Evolutionary conservation across 2,888 invertebrate genomes (phyloP).

Genomic region (Graphium colonna): DNA sequence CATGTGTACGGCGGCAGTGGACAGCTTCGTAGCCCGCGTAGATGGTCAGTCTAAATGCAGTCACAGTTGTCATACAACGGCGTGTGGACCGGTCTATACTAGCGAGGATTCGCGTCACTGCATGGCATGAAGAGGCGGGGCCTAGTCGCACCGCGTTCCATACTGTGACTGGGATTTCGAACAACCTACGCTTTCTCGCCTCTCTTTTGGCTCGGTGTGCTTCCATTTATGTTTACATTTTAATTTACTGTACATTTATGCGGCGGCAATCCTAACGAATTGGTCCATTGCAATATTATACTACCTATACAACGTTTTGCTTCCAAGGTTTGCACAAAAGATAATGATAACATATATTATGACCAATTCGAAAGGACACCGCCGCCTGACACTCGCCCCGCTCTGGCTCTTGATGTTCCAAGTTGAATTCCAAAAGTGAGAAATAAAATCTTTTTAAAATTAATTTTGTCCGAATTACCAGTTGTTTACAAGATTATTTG

Average conservation of each 20-base stretch:
- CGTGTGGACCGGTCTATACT: neutral
- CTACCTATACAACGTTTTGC: too few relatives aligned
- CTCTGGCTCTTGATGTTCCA: slow-evolving; percentile 27
- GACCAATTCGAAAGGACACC: slow-evolving; percentile 30
- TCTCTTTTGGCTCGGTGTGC: slow-evolving; percentile 75
- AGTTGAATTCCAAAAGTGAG: slow-evolving; percentile 7
- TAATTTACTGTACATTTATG: slow-evolving; percentile 29
- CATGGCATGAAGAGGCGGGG: slow-evolving; percentile 50
- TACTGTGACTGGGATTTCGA: slow-evolving; percentile 74
- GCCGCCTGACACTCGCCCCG: slow-evolving; percentile 24
- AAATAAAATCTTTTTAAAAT: neutral
- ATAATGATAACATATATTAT: too few relatives aligned
- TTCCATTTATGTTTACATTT: slow-evolving; percentile 50
- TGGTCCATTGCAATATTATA: too few relatives aligned
- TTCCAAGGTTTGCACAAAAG: slow-evolving; percentile 9
- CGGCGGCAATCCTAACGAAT: slow-evolving; percentile 21
- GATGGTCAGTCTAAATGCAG: slow-evolving; percentile 57
- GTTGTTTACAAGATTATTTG: neutral
- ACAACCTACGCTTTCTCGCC: slow-evolving; percentile 71
- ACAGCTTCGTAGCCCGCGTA: slow-evolving; percentile 48
- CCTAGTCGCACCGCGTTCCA: slow-evolving; percentile 28
- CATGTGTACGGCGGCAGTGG: slow-evolving; percentile 41
- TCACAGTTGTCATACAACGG: slow-evolving; percentile 51
- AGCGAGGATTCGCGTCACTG: slow-evolving; percentile 47
- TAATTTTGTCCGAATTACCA: neutral